Base-by-base conservation (phyloP, 2,888 invertebrate species). In the Odontomyia ornata region DNA sequence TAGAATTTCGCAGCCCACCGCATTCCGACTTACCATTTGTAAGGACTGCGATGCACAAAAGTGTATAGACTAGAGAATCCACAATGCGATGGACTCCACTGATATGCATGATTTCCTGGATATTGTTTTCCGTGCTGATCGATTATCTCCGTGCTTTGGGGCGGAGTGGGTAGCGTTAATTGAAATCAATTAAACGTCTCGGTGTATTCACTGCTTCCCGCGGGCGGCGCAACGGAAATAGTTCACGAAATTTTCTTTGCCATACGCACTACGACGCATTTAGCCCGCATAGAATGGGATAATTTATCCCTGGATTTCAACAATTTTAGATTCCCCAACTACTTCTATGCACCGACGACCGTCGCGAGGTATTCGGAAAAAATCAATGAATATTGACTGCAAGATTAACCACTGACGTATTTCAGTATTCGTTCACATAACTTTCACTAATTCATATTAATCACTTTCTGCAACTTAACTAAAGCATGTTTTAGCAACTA, bases 71-170 rank as follows among this genome's bases (percentile, higher is more conserved):
- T 57, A 43, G 23, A 43, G 36, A 73, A 60, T 23, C 73, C n/a
- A 60, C 56, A 43, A 7, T 73, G 18, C 73, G 30, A 9, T 13
- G 5, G 73, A 43, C 23, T 77, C 75, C 67, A 28, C 28, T 78
- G 78, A 78, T 78, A 78, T 78, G 78, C 78, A 78, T 78, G 57
- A 23, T 69, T 69, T n/a, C 69, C 69, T 46, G 69, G 25, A 30
- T 60, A 30, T 60, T 28, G 56, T 72, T 56, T 56, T 47, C 2
- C 71, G 15, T 52, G 25, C 15, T 4, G 18, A 47, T 21, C 46
- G 47, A 69, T 13, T 69, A 23, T 47, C 52, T 52, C 52, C 52
- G 52, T 2, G 52, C 4, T 18, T 36, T 52, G 52, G 52, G 52
- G 18, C 52, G n/a, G 15, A 13, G 52, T 18, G 52, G 0, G 21